Evolutionary conservation across 2,113 vertebrate genomes (phyloP).

Genomic region (Alaudala cheleensis): DNA sequence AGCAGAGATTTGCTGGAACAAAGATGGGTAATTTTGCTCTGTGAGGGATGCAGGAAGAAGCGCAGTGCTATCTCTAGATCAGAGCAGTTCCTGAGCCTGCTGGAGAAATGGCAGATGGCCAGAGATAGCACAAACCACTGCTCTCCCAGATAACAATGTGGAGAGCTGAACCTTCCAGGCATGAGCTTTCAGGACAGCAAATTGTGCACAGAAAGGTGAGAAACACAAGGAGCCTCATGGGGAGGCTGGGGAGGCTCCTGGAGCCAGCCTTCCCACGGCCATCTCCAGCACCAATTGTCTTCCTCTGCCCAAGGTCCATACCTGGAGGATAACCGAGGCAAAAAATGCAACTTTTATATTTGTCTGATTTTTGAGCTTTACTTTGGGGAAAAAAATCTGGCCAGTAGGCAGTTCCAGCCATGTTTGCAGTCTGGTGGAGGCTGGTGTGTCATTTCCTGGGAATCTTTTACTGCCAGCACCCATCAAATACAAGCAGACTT

Average conservation of each 20-base stretch:
- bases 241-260: background rate
- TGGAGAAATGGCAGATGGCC: conserved; percentile 57
- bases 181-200: background rate
- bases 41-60: conserved; percentile 46
- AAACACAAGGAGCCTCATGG: background rate
- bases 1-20: conserved; percentile 18
- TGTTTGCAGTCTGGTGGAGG: background rate
- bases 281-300: background rate
- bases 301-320: background rate
- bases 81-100: conserved; percentile 51
- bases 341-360: background rate
- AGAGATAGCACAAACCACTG: conserved; percentile 16
- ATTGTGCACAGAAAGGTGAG: background rate
- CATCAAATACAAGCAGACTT: background rate
- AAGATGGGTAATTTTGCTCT: conserved; percentile 22
- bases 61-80: conserved; percentile 27
- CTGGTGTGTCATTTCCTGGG: background rate
- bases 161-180: background rate
- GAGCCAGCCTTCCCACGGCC: background rate
- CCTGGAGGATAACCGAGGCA: background rate
- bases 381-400: background rate
- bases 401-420: background rate
- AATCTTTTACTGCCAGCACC: background rate
- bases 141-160: conserved; percentile 12
- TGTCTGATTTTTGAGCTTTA: background rate